phyloP scores from a whole-genome alignment of 2,888 invertebrate species.

The Hypselothyrea guttata region DNA sequence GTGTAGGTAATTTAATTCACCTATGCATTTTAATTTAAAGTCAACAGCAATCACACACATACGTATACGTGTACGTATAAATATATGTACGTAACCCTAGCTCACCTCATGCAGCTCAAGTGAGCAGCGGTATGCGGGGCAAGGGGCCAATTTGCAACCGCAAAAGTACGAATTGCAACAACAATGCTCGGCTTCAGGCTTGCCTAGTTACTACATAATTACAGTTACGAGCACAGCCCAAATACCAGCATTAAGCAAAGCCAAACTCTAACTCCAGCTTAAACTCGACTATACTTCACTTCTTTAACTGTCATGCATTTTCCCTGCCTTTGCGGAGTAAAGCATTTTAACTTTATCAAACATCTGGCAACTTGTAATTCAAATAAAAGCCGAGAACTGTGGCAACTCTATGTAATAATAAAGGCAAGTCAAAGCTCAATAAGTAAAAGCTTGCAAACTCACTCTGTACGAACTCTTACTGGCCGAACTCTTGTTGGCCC shows the following conservation, averaged over 20 bases:
- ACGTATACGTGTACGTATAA: not conserved
- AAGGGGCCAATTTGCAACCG: constrained; percentile 53
- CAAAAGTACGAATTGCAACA: constrained; percentile 41
- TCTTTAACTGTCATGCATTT: too few relatives aligned
- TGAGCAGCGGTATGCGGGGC: constrained; percentile 9
- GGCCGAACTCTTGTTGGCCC: too few relatives aligned
- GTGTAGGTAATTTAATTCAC: constrained; percentile 70
- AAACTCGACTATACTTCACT: constrained; percentile 17
- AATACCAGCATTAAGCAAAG: constrained; percentile 50
- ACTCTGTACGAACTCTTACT: too few relatives aligned
- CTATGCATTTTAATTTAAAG: constrained; percentile 40
- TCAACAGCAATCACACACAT: constrained; percentile 18
- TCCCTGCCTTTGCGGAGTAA: too few relatives aligned
- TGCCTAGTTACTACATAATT: constrained; percentile 67
- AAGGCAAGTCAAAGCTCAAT: too few relatives aligned
- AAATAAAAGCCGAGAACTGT: too few relatives aligned
- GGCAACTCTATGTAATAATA: too few relatives aligned
- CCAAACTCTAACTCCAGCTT: constrained; percentile 30
- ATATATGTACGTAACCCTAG: constrained; percentile 27
- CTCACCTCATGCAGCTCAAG: constrained; percentile 30
- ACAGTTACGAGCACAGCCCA: constrained; percentile 54
- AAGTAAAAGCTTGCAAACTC: too few relatives aligned
- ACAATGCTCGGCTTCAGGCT: constrained; percentile 21
- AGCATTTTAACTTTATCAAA: too few relatives aligned
- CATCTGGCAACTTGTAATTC: too few relatives aligned